These are phyloP conservation scores for Thelaira solivaga DNA, from an alignment of 2,888 invertebrate genomes.

Conservation along the genomic window DNA sequence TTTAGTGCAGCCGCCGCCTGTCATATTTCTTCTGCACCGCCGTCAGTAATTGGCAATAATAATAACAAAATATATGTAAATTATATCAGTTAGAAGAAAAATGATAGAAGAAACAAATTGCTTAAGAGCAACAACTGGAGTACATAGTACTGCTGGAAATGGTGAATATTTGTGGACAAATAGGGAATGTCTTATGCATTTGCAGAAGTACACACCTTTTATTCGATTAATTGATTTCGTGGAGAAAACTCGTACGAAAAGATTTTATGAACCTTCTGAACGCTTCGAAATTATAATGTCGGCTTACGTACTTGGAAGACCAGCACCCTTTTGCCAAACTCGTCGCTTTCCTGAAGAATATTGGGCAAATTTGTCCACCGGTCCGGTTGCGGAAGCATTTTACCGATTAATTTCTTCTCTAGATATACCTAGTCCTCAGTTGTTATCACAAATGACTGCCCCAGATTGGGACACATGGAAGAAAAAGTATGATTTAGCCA, in stretches of 20 bases:
- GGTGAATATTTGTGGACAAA: conserved; percentile 71
- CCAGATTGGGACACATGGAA: conserved; percentile 72
- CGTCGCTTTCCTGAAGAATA: conserved; percentile 73
- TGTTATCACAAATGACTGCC: conserved; percentile 72
- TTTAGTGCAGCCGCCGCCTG: too few relatives aligned
- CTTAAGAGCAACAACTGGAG: conserved; percentile 35
- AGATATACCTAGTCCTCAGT: conserved; percentile 71
- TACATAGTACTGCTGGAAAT: conserved; percentile 13
- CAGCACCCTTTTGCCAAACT: conserved; percentile 73
- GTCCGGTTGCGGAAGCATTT: conserved; percentile 69
- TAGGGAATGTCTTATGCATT: conserved; percentile 71
- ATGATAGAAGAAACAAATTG: conserved; percentile 53
- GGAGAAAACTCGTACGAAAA: conserved; percentile 73
- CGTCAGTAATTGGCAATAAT: too few relatives aligned
- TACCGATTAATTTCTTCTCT: conserved; percentile 70
- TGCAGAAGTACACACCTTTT: conserved; percentile 72
- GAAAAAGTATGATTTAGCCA: conserved; percentile 71
- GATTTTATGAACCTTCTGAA: conserved; percentile 72
- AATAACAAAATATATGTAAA: too few relatives aligned
- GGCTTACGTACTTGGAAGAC: conserved; percentile 71
- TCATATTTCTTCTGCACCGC: too few relatives aligned
- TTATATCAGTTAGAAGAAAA: too few relatives aligned
- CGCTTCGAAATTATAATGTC: conserved; percentile 73
- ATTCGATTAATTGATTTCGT: conserved; percentile 72
- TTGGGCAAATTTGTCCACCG: conserved; percentile 73